Percentiles rank a stretch among this genome's conserved stretches.
phyloP scores from a whole-genome alignment of 1,140 invertebrate genomes.

The Anoplophora glabripennis region DNA sequence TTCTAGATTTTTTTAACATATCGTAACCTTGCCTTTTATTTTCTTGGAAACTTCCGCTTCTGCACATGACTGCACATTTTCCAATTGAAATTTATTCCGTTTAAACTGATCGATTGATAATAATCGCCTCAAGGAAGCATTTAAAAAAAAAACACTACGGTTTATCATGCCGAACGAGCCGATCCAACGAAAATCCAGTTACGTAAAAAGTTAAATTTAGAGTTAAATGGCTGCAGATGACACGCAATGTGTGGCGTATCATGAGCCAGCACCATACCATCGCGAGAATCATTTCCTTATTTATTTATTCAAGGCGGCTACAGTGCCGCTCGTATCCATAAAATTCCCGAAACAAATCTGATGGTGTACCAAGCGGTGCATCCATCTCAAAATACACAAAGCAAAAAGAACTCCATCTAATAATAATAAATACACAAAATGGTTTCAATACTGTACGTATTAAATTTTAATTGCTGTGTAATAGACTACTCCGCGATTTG shows the following conservation, averaged over 20 bases:
- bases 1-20: too few species aligned
- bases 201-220: slow-evolving; percentile 18
- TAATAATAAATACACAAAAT: slow-evolving; percentile 11
- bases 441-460: slow-evolving; percentile 1
- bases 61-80: too few species aligned
- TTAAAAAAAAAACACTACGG: not conserved
- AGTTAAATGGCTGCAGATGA: slow-evolving; percentile 17
- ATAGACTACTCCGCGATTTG: too few species aligned
- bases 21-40: too few species aligned
- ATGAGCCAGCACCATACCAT: slow-evolving; percentile 10
- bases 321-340: slow-evolving; percentile 29
- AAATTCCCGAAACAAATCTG: slow-evolving; percentile 28
- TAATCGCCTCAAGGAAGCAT: not conserved
- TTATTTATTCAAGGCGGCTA: slow-evolving; percentile 40
- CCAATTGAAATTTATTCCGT: too few species aligned
- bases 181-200: not conserved
- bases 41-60: too few species aligned
- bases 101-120: too few species aligned
- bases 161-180: not conserved
- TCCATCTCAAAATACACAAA: slow-evolving; percentile 14
- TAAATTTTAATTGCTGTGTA: too few species aligned
- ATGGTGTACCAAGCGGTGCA: slow-evolving; percentile 24
- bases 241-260: slow-evolving; percentile 29
- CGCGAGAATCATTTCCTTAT: slow-evolving; percentile 39
- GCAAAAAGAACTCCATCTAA: slow-evolving; percentile 7